Base-by-base conservation (phyloP, 2,113 vertebrate species). In the Calypte anna region DNA sequence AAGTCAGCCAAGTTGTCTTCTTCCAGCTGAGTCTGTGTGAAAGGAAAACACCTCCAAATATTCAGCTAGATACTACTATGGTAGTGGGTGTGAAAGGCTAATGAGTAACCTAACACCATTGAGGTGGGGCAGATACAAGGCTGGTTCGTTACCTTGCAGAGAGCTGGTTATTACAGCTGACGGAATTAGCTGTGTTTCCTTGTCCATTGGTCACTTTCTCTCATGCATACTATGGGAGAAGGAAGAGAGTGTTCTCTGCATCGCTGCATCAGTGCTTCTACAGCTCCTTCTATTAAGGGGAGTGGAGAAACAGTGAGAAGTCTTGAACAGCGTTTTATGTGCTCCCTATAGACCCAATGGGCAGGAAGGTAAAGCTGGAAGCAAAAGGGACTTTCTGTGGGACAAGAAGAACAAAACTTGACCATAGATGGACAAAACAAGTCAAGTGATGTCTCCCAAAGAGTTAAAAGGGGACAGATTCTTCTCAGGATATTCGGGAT, bases 191-290 rank as follows among this genome's bases (percentile, higher is more conserved):
- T 96, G 94, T 93, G 46, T 95, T 94, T 94, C 93, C 96, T 96
- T 68, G 73, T 96, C 96, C 94, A 91, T 79, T 83, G 97, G 90
- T 95, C 94, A 96, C 96, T 96, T 92, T 96, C 90, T 95, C 70
- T 95, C 93, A 92, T 97, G 96, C 86, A 95, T 92, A 95, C 91
- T 96, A 97, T 92, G 94, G 94, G 96, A 96, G 94, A 90, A 91
- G 92, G 94, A 90, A 91, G 92, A 85, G 83, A 92, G 90, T 50
- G 72, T 77, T 97, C 94, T 95, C 96, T 96, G 91, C 95, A 96
- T 95, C 86, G 79, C 76, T 96, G 91, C 91, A 97, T 58, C 97
- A 93, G 91, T 80, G 96, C 96, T 97, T 91, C 96, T 96, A 97
- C 83, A 97, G 94, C 40, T 97, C 88, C 94, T 96, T 97, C 96